Percentiles rank a stretch among this genome's conserved stretches.
Conservation (phyloP, 2,888 invertebrate species). For the Ctenicera cuprea region DNA sequence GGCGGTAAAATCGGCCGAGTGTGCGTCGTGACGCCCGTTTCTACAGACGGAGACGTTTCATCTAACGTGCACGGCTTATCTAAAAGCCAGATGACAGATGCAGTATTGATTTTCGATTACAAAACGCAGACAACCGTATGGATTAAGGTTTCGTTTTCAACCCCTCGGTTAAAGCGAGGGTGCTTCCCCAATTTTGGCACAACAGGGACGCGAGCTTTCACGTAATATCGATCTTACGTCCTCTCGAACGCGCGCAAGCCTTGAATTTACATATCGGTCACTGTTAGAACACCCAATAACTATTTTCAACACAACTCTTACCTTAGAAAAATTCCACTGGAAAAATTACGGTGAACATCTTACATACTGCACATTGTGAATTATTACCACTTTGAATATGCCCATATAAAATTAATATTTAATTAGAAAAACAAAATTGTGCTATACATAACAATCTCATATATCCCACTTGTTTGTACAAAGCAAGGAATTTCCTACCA, state of each 20-base stretch:
- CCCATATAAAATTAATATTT: no score
- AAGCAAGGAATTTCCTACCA: no score
- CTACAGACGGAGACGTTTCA: constrained; percentile 38
- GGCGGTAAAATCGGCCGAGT: constrained; percentile 42
- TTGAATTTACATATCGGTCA: constrained; percentile 15
- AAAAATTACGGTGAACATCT: no score
- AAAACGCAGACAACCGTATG: constrained; percentile 54
- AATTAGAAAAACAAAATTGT: no score
- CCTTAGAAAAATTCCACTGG: no score
- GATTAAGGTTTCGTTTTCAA: constrained; percentile 53
- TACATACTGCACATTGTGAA: no score
- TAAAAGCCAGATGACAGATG: constrained; percentile 56
- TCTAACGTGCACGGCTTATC: constrained; percentile 39
- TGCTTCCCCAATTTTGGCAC: constrained; percentile 48
- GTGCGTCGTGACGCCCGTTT: constrained; percentile 48
- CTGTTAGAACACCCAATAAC: no score
- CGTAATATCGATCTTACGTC: constrained; percentile 5
- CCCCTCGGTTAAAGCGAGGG: constrained; percentile 51
- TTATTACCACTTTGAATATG: no score
- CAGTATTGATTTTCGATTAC: constrained; percentile 65
- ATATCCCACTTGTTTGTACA: no score
- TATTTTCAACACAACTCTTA: no score
- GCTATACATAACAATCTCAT: no score
- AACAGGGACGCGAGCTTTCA: constrained; percentile 32
- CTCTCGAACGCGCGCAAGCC: constrained; percentile 16